Conservation (phyloP, 64 coral and sea anemone species). For the Porites australiensis region DNA sequence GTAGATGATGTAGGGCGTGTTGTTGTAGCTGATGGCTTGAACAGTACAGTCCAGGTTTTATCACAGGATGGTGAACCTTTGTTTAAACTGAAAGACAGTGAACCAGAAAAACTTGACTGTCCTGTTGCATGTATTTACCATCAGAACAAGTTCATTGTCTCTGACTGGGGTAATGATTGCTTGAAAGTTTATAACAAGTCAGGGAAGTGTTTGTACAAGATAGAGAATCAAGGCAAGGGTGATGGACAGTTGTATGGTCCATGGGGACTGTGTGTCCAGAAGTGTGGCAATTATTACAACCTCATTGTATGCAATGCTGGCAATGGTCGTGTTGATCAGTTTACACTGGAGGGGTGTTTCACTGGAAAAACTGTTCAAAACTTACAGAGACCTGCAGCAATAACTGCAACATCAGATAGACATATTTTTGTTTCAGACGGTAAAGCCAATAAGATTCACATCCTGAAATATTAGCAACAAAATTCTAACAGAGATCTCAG, state of each 20-base stretch:
- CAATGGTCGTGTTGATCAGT: slow-evolving; percentile 20
- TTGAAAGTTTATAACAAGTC: slow-evolving; percentile 57
- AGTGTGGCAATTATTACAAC: background rate
- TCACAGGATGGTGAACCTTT: slow-evolving; percentile 22
- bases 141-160: slow-evolving; percentile 23
- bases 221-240: slow-evolving; percentile 8
- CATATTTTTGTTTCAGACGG: no score
- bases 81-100: slow-evolving; percentile 1
- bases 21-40: slow-evolving; percentile 3
- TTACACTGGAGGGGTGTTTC: slow-evolving; percentile 29
- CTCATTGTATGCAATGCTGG: slow-evolving; percentile 14
- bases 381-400: background rate
- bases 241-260: slow-evolving; percentile 24
- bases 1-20: slow-evolving; percentile 12
- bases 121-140: slow-evolving; percentile 4
- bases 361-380: slow-evolving; percentile 8
- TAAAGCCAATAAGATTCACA: no score
- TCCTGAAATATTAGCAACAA: no score
- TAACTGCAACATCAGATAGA: no score
- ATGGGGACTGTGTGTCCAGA: slow-evolving; percentile 26
- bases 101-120: background rate
- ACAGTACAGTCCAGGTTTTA: slow-evolving; percentile 28
- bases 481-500: no score
- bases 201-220: slow-evolving; percentile 8
- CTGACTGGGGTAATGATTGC: slow-evolving; percentile 22